These are phyloP conservation scores for Resseliella maxima DNA, from an alignment of 2,888 invertebrate species.

Conservation along the genomic window DNA sequence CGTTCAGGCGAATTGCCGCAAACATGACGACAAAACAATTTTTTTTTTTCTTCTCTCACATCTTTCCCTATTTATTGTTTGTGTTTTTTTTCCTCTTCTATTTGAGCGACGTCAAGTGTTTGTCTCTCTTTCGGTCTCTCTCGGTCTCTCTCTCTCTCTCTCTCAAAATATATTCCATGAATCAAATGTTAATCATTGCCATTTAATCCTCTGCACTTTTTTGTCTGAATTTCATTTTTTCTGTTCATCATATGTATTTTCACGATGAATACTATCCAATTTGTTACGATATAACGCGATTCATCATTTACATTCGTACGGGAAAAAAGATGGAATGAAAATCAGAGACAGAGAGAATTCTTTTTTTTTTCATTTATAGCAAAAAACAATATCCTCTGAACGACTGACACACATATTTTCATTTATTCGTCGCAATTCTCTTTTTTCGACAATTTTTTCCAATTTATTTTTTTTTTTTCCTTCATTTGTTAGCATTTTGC, in stretches of 20 bases:
- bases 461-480: not conserved
- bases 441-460: not conserved
- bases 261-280: no score
- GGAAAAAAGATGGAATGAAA: not conserved
- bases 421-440: not conserved
- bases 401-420: constrained; percentile 29
- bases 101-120: not conserved
- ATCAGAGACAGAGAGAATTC: not conserved
- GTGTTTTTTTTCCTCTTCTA: not conserved
- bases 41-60: not conserved
- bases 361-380: constrained; percentile 9
- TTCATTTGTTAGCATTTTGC: constrained; percentile 6
- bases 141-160: not conserved
- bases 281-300: no score
- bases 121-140: no score
- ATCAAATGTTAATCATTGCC: not conserved
- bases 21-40: not conserved
- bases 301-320: not conserved
- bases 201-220: not conserved
- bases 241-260: no score
- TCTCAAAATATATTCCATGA: not conserved
- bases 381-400: not conserved
- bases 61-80: constrained; percentile 10
- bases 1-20: not conserved
- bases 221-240: not conserved